A percentile compares a stretch with the other conserved stretches of the same genome.
Evolutionary conservation across 2,888 invertebrate species (phyloP).

Genomic region (Eupithecia exiguata): DNA sequence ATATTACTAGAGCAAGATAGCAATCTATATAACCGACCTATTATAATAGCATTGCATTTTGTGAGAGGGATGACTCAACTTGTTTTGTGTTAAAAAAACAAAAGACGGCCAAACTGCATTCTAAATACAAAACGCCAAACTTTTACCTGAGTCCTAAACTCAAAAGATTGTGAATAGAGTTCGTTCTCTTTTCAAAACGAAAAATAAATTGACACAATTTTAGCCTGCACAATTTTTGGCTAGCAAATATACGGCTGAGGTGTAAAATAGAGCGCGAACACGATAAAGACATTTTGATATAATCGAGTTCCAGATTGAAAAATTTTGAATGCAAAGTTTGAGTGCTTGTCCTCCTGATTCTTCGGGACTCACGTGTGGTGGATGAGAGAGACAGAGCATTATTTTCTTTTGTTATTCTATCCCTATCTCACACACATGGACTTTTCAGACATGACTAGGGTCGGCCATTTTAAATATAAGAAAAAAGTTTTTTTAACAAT

Average conservation of each 20-base stretch:
- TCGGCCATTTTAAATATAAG: too few species aligned
- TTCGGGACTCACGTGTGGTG: background rate
- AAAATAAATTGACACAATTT: conserved; percentile 16
- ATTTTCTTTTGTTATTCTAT: too few species aligned
- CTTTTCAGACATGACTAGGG: too few species aligned
- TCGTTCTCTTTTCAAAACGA: conserved; percentile 7
- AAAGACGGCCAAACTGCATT: background rate
- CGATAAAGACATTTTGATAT: background rate
- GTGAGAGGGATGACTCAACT: background rate
- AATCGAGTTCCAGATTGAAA: background rate
- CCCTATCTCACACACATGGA: too few species aligned
- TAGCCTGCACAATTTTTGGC: conserved; percentile 19
- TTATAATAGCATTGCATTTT: background rate
- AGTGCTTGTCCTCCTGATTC: background rate
- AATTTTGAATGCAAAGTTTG: background rate
- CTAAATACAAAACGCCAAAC: background rate
- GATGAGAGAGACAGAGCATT: background rate
- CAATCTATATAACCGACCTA: background rate
- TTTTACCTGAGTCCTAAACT: conserved; percentile 7
- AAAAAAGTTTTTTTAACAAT: too few species aligned
- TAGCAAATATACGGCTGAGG: conserved; percentile 13
- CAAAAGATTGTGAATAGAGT: conserved; percentile 2
- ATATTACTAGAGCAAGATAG: background rate
- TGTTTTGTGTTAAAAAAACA: background rate
- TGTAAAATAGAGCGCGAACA: conserved; percentile 8